Percentiles rank a stretch among this genome's conserved stretches.
Conservation (phyloP, 2,113 vertebrate genomes). For the Erpornis zantholeuca region DNA sequence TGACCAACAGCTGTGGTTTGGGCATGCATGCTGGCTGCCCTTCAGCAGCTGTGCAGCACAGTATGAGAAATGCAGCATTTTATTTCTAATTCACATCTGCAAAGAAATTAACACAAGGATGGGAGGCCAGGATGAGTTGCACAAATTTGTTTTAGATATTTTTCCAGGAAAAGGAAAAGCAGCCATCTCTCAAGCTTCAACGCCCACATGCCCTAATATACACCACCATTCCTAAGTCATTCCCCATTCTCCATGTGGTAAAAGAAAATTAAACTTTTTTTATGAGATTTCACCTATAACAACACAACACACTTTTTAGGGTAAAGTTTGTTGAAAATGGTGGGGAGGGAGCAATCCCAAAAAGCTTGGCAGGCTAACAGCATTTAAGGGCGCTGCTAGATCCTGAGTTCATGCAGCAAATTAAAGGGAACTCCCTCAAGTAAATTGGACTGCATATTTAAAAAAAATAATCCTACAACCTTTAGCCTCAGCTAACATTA, state of each 20-base stretch:
- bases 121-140: neutral
- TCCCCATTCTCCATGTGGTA: neutral
- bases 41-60: neutral
- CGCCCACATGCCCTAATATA: neutral
- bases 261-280: neutral
- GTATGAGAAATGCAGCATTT: neutral
- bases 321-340: neutral
- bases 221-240: neutral
- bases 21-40: neutral
- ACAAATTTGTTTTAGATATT: neutral
- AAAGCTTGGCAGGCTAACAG: neutral
- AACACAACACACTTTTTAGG: neutral
- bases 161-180: neutral
- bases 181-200: neutral
- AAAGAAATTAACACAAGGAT: neutral
- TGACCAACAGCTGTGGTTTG: neutral
- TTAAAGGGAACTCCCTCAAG: conserved; percentile 55
- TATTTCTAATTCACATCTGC: neutral
- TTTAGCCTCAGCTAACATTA: conserved; percentile 39
- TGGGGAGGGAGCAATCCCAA: neutral
- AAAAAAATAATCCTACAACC: neutral
- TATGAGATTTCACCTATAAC: neutral
- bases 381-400: conserved; percentile 13
- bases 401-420: conserved; percentile 42
- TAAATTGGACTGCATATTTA: neutral